These are phyloP conservation scores for Brachyhypopomus occidentalis DNA, from an alignment of 2,113 vertebrate species.

Conservation along the genomic window DNA sequence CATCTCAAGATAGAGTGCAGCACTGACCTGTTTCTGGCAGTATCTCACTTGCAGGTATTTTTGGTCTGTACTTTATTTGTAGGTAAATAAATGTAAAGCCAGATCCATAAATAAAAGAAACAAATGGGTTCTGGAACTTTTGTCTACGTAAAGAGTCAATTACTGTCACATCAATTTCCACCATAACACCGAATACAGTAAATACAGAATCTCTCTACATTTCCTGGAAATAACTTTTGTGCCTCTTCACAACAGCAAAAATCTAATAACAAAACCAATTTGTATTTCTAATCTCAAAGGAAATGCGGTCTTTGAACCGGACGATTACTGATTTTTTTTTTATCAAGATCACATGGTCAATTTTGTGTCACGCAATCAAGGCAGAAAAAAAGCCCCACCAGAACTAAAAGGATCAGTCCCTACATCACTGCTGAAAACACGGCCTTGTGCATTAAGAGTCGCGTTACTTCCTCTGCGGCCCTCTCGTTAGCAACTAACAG, in stretches of 20 bases:
- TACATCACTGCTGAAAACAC: constrained; percentile 12
- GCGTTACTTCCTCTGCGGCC: neutral
- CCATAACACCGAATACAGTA: neutral
- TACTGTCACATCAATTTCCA: neutral
- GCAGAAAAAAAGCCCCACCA: neutral
- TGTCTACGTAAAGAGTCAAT: neutral
- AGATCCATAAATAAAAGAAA: neutral
- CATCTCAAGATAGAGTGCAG: no score
- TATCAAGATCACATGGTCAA: neutral
- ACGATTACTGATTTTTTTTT: neutral
- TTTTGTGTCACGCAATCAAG: constrained; percentile 4
- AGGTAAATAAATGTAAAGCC: no score
- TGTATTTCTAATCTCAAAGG: neutral
- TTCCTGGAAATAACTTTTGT: neutral
- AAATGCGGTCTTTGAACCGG: neutral
- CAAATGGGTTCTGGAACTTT: neutral
- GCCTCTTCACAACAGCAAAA: neutral
- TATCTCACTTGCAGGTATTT: no score
- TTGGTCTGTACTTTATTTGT: no score
- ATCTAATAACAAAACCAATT: neutral
- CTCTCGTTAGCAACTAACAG: constrained; percentile 40
- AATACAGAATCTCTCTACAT: neutral
- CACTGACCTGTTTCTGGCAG: no score
- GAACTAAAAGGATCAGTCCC: neutral
- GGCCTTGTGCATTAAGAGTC: constrained; percentile 12